A percentile compares a stretch with the other conserved stretches of the same genome.
Evolutionary conservation across 2,888 invertebrate species (phyloP).

Genomic region (Melanchra persicariae): DNA sequence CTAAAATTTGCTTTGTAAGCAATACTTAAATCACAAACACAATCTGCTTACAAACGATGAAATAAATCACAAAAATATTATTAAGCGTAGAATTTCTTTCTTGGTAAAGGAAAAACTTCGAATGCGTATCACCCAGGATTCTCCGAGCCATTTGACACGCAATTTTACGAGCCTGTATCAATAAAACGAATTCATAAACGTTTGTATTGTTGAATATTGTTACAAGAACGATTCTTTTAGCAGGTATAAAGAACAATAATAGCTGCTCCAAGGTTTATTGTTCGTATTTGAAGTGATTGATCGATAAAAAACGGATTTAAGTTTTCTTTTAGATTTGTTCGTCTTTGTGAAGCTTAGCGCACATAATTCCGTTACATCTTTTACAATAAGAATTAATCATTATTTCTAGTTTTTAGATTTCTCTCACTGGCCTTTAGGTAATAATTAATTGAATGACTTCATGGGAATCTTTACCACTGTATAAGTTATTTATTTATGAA

Average conservation of each 20-base stretch:
- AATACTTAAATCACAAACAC: conserved; percentile 18
- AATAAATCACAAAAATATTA: conserved; percentile 49
- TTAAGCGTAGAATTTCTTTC: conserved; percentile 29
- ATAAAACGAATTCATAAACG: conserved; percentile 80
- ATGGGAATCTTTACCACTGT: too few species aligned
- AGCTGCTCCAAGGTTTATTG: conserved; percentile 4
- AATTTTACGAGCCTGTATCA: conserved; percentile 82
- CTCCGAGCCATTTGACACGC: conserved; percentile 79
- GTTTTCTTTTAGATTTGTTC: not conserved
- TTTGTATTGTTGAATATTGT: conserved; percentile 70
- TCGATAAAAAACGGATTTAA: conserved; percentile 4
- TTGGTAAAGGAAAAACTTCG: conserved; percentile 55
- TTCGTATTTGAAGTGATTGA: conserved; percentile 21
- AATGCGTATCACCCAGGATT: conserved; percentile 71
- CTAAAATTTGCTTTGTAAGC: conserved; percentile 17
- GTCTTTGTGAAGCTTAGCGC: not conserved
- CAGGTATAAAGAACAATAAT: conserved; percentile 24
- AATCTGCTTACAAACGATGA: conserved; percentile 35
- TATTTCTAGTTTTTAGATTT: too few species aligned
- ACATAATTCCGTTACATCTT: not conserved
- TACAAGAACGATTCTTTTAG: conserved; percentile 40
- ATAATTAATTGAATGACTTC: too few species aligned
- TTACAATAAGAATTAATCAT: too few species aligned
- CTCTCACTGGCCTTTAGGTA: too few species aligned
- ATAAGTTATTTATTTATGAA: too few species aligned